phyloP scores from a whole-genome alignment of 2,113 vertebrate species.

The Cyphomyrus plagiostoma region DNA sequence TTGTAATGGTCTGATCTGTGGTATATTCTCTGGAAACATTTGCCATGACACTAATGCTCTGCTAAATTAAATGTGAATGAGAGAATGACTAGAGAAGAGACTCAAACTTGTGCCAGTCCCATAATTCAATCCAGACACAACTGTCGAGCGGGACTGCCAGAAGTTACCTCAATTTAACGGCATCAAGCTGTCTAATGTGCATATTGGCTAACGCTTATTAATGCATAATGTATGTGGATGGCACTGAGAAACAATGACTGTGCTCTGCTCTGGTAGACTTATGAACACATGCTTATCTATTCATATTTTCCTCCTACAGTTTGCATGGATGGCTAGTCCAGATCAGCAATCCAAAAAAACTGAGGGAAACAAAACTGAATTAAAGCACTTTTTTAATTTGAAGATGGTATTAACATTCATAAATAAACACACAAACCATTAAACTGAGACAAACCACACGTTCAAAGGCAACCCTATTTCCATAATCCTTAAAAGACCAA shows the following conservation, averaged over 20 bases:
- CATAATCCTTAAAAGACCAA: not conserved
- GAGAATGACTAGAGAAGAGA: not conserved
- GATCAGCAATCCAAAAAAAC: not conserved
- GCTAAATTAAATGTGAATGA: not conserved
- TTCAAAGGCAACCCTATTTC: not conserved
- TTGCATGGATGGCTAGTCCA: not conserved
- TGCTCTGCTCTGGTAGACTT: not conserved
- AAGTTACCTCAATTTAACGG: not conserved
- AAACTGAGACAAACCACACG: not conserved
- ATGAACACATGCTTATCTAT: not conserved
- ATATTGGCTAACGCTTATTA: constrained; percentile 2
- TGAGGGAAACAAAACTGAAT: not conserved
- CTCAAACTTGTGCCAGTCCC: not conserved
- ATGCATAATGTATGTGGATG: not conserved
- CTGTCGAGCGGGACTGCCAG: not conserved
- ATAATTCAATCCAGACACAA: not conserved
- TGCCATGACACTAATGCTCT: not conserved
- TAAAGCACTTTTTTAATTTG: not conserved
- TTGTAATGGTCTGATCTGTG: not conserved
- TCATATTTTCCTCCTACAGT: not conserved
- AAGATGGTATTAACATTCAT: not conserved
- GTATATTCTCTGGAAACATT: not conserved
- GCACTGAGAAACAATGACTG: not conserved
- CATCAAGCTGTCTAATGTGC: not conserved
- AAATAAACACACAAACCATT: not conserved